A percentile compares a stretch with the other conserved stretches of the same genome.
Evolutionary conservation across 2,797 vertebrate genomes (phyloP).

Genomic region (Eremophila alpestris): DNA sequence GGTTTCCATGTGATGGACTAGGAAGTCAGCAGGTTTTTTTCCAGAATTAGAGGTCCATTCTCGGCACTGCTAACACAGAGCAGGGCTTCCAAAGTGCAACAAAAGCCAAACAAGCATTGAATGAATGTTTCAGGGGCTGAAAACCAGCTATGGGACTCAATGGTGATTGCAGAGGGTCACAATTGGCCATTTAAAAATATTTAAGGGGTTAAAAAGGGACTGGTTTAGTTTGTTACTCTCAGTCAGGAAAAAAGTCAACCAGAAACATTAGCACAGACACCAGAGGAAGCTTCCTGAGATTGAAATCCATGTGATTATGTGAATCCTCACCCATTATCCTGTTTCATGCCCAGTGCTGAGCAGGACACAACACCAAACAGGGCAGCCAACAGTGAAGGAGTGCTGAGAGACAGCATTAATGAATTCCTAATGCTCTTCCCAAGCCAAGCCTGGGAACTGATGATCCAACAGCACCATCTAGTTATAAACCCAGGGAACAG

Average conservation of each 20-base stretch:
- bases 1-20: not conserved
- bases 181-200: not conserved
- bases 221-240: not conserved
- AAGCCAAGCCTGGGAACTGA: not conserved
- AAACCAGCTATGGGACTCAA: not conserved
- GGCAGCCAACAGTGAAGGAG: not conserved
- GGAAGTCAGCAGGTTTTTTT: constrained; percentile 49
- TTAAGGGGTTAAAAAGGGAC: not conserved
- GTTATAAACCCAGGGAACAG: not conserved
- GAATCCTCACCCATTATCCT: not conserved
- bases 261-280: not conserved
- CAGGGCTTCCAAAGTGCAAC: constrained; percentile 7
- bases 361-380: not conserved
- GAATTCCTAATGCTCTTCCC: not conserved
- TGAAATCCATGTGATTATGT: not conserved
- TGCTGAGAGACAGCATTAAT: not conserved
- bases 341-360: not conserved
- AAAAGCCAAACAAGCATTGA: constrained; percentile 37
- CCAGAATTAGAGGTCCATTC: constrained; percentile 33
- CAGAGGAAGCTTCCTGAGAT: not conserved
- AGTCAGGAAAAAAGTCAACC: not conserved
- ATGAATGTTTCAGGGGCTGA: not conserved
- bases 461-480: constrained; percentile 62
- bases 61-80: not conserved
- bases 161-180: not conserved